Conservation (phyloP, 2,888 invertebrate genomes). For the Aspidapion aeneum region DNA sequence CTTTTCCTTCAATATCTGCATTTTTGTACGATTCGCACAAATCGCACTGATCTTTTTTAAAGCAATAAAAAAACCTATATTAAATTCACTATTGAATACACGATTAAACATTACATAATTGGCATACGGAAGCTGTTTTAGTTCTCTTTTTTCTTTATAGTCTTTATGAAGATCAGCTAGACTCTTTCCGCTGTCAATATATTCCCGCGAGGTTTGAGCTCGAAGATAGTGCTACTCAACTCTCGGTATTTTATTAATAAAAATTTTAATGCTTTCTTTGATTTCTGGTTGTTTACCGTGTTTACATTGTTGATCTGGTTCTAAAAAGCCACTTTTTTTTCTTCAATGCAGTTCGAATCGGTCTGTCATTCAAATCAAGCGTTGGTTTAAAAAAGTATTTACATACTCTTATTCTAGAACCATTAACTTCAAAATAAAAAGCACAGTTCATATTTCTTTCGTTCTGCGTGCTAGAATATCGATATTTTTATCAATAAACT, state of each 20-base stretch:
- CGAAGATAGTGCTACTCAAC: constrained; percentile 12
- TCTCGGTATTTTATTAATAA: constrained; percentile 11
- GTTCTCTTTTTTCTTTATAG: not conserved
- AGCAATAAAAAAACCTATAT: constrained; percentile 6
- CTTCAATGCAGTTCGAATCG: constrained; percentile 5
- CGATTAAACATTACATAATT: not conserved
- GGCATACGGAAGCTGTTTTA: not conserved
- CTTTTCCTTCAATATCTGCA: not conserved
- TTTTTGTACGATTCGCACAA: constrained; percentile 5
- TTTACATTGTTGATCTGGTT: constrained; percentile 11
- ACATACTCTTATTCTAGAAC: constrained; percentile 7
- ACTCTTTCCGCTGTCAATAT: constrained; percentile 8
- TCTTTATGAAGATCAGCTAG: not conserved
- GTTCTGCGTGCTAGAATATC: not conserved
- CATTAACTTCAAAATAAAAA: constrained; percentile 1
- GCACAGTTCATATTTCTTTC: not conserved
- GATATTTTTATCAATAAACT: constrained; percentile 7
- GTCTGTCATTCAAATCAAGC: constrained; percentile 10
- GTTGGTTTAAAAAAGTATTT: constrained; percentile 15
- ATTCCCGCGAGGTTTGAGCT: constrained; percentile 7
- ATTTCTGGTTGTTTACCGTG: constrained; percentile 9
- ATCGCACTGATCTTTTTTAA: constrained; percentile 6
- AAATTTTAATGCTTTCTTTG: not conserved
- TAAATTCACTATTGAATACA: constrained; percentile 9
- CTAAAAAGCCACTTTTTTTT: constrained; percentile 3